Evolutionary conservation across 1,140 invertebrate genomes (phyloP).

Genomic region (Cydia splendana): DNA sequence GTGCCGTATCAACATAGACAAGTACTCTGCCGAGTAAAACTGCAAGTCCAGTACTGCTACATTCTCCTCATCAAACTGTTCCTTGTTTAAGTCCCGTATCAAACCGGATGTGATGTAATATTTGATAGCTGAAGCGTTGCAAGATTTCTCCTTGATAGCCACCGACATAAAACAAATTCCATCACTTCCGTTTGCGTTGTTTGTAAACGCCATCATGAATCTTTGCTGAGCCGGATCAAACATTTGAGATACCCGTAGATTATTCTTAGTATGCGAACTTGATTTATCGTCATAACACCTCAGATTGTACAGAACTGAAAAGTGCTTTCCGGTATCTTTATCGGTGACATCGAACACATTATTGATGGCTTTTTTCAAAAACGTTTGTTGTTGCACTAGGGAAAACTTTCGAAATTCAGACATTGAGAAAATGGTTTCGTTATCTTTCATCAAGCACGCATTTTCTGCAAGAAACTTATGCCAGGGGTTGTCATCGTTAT

Average conservation of each 20-base stretch:
- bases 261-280: conserved; percentile 41
- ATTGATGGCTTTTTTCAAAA: conserved; percentile 84
- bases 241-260: conserved; percentile 70
- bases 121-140: conserved; percentile 55
- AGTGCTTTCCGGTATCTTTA: conserved; percentile 82
- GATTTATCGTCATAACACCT: conserved; percentile 71
- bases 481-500: conserved; percentile 87
- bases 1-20: conserved; percentile 88
- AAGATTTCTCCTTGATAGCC: conserved; percentile 59
- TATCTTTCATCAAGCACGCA: conserved; percentile 83
- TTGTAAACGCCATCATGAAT: conserved; percentile 67
- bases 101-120: conserved; percentile 64
- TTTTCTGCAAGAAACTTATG: conserved; percentile 87
- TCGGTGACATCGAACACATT: conserved; percentile 87
- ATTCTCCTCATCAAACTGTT: conserved; percentile 60
- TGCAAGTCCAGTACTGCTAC: conserved; percentile 84
- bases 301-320: conserved; percentile 78
- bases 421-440: conserved; percentile 84
- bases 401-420: conserved; percentile 88
- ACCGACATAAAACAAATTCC: conserved; percentile 74
- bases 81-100: conserved; percentile 54
- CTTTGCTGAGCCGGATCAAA: conserved; percentile 64
- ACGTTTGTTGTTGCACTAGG: conserved; percentile 89
- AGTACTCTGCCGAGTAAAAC: conserved; percentile 89
- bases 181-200: conserved; percentile 50